Base-by-base conservation (phyloP, 2,113 vertebrate genomes). In the Ceyx melanurus region DNA sequence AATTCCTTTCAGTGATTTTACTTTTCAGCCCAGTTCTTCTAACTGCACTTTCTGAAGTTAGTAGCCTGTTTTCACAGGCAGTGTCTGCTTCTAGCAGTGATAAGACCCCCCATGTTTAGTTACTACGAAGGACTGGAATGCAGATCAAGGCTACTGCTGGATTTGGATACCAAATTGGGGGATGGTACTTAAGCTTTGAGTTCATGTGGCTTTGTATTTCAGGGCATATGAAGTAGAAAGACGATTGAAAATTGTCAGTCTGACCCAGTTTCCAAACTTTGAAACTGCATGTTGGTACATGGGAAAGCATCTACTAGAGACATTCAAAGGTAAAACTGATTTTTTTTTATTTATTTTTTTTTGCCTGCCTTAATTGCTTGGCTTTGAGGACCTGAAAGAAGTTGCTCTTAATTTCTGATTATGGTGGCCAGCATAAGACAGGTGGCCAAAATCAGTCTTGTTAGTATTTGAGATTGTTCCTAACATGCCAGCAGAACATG, bases 181-280 rank as follows among this genome's bases (percentile, higher is more conserved):
- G 37, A 37, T 37, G 37, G 37, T 37, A 37, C 37, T 37, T 37
- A 37, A 37, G 79, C 72, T 92, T 62, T 94, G 33, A 40, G 17
- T n/a, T 18, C 57, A 13, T 40, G 78, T 92, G 97, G 54, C 48
- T 97, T 75, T 98, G 90, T 95, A 35, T 97, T 97, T 84, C 98
- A 99, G 99, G 97, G 99, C 99, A 1, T 99, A 99, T n/a, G 99
- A 99, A 95, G 99, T 99, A 46, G 99, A 99, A 96, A 99, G 98
- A 92, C 97, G 99, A 86, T 96, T 99, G 95, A 99, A 99, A 96
- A 98, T 99, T 37, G 98, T 98, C 95, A 99, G 98, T 60, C 98
- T 99, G 96, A 99, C 98, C 77, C 99, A 99, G 89, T 99, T 99
- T 94, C 97, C 98, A 68, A 99, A 99, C 98, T 99, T 98, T 4